Conservation (phyloP, 1,140 invertebrate genomes). For the Vanessa tameamea region DNA sequence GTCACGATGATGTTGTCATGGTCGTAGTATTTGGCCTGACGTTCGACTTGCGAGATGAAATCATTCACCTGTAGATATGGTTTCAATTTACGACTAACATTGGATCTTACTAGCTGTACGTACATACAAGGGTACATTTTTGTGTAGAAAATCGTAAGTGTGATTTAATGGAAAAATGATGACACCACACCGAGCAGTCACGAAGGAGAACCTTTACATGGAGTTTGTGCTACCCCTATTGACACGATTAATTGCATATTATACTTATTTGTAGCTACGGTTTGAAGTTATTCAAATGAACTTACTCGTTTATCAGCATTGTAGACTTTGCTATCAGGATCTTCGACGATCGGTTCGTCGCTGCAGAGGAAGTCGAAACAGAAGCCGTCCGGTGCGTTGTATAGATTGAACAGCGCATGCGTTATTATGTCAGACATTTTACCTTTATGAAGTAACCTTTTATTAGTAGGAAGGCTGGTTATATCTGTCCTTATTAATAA, state of each 20-base stretch:
- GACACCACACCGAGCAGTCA: too few species aligned
- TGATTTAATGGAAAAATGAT: too few species aligned
- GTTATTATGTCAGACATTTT: slow-evolving; percentile 73
- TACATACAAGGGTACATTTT: too few species aligned
- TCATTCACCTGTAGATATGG: slow-evolving; percentile 72
- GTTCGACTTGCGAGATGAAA: slow-evolving; percentile 73
- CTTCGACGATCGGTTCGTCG: slow-evolving; percentile 82
- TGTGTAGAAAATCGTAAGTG: too few species aligned
- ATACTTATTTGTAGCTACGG: too few species aligned
- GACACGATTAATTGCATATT: too few species aligned
- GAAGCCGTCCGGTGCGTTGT: slow-evolving; percentile 86
- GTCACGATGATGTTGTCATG: slow-evolving; percentile 91
- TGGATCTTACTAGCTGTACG: too few species aligned
- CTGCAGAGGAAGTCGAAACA: slow-evolving; percentile 88
- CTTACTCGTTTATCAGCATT: slow-evolving; percentile 79
- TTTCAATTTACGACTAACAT: too few species aligned
- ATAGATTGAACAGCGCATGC: slow-evolving; percentile 81
- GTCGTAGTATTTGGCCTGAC: slow-evolving; percentile 81
- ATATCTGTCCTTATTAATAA: not conserved
- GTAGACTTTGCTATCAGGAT: slow-evolving; percentile 80
- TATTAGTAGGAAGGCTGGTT: not conserved
- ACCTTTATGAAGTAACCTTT: slow-evolving; percentile 40
- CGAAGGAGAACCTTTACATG: too few species aligned
- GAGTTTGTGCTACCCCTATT: too few species aligned
- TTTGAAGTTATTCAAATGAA: not conserved